Percentiles rank a stretch among this genome's conserved stretches.
Conservation (phyloP, 2,888 invertebrate genomes). For the Lithophane leautieri region DNA sequence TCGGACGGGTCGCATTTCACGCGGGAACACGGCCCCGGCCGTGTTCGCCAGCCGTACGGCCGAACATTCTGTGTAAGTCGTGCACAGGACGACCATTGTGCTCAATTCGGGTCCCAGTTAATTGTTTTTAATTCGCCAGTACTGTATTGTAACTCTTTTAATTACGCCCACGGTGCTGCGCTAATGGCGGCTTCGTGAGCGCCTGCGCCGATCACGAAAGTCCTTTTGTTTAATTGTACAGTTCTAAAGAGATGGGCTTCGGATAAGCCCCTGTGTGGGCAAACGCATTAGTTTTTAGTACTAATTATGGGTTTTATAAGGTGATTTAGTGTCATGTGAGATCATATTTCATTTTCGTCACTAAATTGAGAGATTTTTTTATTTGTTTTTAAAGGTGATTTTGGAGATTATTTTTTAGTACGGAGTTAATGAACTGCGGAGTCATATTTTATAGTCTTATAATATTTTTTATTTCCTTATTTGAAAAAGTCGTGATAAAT, state of each 20-base stretch:
- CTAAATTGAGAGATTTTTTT: slow-evolving; percentile 51
- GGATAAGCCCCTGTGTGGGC: slow-evolving; percentile 71
- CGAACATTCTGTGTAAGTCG: slow-evolving; percentile 75
- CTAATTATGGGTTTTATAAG: slow-evolving; percentile 65
- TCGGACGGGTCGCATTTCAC: slow-evolving; percentile 67
- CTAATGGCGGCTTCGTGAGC: slow-evolving; percentile 86
- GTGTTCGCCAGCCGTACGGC: slow-evolving; percentile 60
- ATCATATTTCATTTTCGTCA: slow-evolving; percentile 59
- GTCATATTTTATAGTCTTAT: slow-evolving; percentile 46
- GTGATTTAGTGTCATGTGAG: slow-evolving; percentile 63
- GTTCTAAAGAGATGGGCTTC: slow-evolving; percentile 72
- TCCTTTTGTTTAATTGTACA: slow-evolving; percentile 83
- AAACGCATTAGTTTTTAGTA: slow-evolving; percentile 67
- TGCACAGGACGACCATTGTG: slow-evolving; percentile 84
- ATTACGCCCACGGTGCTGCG: slow-evolving; percentile 86
- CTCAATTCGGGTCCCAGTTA: slow-evolving; percentile 86
- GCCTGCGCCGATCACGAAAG: slow-evolving; percentile 80
- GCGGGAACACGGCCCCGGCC: slow-evolving; percentile 62
- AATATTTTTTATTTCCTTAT: slow-evolving; percentile 34
- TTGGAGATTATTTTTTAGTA: slow-evolving; percentile 43
- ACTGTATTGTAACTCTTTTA: slow-evolving; percentile 88
- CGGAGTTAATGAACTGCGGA: slow-evolving; percentile 41
- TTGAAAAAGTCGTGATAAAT: slow-evolving; percentile 30
- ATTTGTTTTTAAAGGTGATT: slow-evolving; percentile 30
- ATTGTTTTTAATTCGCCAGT: slow-evolving; percentile 89